Evolutionary conservation across 2,113 vertebrate genomes (phyloP).

Genomic region (Pterophyllum scalare): DNA sequence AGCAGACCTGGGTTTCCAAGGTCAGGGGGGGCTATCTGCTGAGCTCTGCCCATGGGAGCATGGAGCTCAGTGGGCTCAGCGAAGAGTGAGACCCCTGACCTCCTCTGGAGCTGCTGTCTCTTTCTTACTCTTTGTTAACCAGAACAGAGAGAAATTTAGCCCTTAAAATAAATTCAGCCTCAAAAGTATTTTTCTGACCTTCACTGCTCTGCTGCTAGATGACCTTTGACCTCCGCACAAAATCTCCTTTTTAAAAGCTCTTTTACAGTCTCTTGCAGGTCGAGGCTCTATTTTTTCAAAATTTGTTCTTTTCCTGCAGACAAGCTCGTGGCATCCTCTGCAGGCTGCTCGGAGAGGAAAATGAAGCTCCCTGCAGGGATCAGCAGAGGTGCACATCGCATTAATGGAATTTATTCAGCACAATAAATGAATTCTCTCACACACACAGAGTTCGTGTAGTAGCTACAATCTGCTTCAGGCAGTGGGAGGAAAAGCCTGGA

Average conservation of each 20-base stretch:
- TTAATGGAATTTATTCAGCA: conserved; percentile 40
- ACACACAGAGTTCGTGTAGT: background rate
- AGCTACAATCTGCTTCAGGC: conserved; percentile 30
- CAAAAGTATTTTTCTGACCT: background rate
- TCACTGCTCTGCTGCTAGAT: background rate
- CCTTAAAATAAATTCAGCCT: background rate
- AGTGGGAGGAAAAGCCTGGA: background rate
- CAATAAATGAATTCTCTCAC: conserved; percentile 27
- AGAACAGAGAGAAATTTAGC: background rate
- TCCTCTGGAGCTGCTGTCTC: background rate
- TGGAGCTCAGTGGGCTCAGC: background rate
- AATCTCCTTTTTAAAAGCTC: background rate
- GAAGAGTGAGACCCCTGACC: background rate
- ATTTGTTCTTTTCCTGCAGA: conserved; percentile 12
- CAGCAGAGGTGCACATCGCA: conserved; percentile 19
- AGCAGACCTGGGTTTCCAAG: conserved; percentile 10
- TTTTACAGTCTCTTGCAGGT: background rate
- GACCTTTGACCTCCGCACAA: background rate
- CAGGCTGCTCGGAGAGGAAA: conserved; percentile 25
- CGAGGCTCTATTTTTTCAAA: background rate
- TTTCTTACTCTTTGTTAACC: background rate
- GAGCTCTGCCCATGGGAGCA: background rate
- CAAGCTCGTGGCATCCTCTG: background rate
- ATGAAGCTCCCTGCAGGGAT: conserved; percentile 43
- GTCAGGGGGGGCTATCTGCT: background rate